Percentiles rank a stretch among this genome's conserved stretches.
Evolutionary conservation across 2,797 vertebrate species (phyloP).

Genomic region (Pangasius macronema): DNA sequence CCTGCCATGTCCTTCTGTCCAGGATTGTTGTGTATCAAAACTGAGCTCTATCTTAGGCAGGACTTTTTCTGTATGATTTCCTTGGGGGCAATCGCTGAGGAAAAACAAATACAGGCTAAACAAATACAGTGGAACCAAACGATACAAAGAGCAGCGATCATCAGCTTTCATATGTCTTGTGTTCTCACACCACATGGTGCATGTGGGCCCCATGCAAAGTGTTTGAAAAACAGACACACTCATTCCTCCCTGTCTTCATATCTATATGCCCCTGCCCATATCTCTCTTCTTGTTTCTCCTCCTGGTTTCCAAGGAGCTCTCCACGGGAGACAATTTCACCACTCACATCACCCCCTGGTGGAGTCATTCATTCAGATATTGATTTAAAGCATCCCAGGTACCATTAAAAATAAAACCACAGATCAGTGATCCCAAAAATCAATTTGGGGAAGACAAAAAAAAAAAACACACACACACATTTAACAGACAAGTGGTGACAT

Average conservation of each 20-base stretch:
- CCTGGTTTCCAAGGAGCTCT: constrained; percentile 17
- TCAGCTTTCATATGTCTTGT: background rate
- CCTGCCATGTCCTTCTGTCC: background rate
- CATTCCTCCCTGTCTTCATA: background rate
- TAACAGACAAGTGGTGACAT: background rate
- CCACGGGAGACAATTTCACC: constrained; percentile 30
- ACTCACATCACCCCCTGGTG: constrained; percentile 36
- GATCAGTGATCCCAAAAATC: constrained; percentile 16
- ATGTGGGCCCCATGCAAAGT: background rate
- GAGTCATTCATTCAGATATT: constrained; percentile 24
- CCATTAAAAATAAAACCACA: constrained; percentile 28
- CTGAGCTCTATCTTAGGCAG: background rate
- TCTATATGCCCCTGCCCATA: background rate
- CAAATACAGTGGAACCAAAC: background rate
- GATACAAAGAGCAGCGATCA: background rate
- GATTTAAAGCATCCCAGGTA: constrained; percentile 34
- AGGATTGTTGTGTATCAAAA: background rate
- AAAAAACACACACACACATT: background rate
- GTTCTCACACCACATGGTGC: background rate
- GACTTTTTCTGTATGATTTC: background rate
- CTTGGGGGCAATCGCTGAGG: background rate
- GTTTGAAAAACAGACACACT: background rate
- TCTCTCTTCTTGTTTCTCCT: background rate
- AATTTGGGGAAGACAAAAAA: constrained; percentile 13
- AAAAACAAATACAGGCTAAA: background rate